Evolutionary conservation across 1,140 invertebrate genomes (phyloP), one percentile per base, ranked within the genome.

Genomic region (Drosophila ohnishii): DNA sequence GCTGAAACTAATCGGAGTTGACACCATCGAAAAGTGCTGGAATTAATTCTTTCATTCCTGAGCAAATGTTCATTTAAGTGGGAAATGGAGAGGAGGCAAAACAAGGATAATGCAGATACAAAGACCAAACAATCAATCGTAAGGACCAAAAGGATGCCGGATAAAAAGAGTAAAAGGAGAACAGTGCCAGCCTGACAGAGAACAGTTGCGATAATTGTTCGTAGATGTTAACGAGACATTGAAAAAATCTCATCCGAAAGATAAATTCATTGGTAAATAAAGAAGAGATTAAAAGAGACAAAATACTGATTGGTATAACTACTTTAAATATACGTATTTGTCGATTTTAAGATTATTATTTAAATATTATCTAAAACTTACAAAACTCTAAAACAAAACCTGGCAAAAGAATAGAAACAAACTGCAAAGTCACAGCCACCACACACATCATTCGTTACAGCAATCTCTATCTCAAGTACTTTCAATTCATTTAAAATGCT

Each of bases 401-500:
- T 57, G 8, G 13, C 2, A 13, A 69, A 57, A 25, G n/a, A 70
- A 35, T 30, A 22, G 8, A 50, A n/a, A n/a, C 10, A 39, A 57
- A 44, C 44, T 69, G 50, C 51, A 51, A 40, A 73, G 70, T 74
- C 59, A 45, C 51, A 40, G 75, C 40, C 50, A 69, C 56, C 50
- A 69, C 56, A 77, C 65, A 75, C 56, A 76, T 76, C 73, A 76
- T 76, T 76, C 48, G 73, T 76, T 76, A 67, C 62, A 9, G 25
- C 74, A 77, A 77, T 77, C 63, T 70, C 64, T 51, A 62, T 57
- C 74, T 77, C 37, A 77, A 77, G 74, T 70, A 77, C 74, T 69
- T 77, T 76, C 75, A 76, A 77, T 77, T 71, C 62, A 67, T 78
- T 75, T 66, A 72, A 71, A 69, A 63, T 70, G 45, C 70, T 78